Evolutionary conservation across 2,113 vertebrate genomes (phyloP).

Genomic region (Glaucomys volans): DNA sequence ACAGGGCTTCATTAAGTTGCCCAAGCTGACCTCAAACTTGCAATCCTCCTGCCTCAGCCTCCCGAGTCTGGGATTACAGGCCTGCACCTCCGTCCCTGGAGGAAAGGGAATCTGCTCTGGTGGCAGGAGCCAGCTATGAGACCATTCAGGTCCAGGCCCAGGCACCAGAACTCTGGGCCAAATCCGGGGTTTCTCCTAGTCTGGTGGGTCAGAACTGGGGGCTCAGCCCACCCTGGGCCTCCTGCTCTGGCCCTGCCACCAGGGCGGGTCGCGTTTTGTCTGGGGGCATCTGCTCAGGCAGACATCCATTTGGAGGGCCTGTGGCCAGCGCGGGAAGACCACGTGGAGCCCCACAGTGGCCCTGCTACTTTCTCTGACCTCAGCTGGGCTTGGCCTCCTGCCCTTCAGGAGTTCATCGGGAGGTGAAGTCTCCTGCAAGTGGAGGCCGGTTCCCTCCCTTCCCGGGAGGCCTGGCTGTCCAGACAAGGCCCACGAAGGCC

Average conservation of each 20-base stretch:
- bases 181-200: not conserved
- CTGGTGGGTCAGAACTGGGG: not conserved
- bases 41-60: no score
- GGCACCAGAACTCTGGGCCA: no score
- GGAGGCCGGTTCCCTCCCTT: not conserved
- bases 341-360: not conserved
- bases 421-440: constrained; percentile 57
- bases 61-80: not conserved
- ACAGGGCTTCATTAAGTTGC: not conserved
- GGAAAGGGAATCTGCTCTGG: not conserved
- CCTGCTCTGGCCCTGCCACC: not conserved
- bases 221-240: not conserved
- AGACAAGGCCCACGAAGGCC: not conserved
- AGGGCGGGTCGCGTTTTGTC: not conserved
- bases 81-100: not conserved
- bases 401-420: constrained; percentile 64
- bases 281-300: not conserved
- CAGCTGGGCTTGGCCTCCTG: not conserved
- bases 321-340: not conserved
- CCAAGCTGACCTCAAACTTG: not conserved
- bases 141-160: accelerated
- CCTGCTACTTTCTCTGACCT: constrained; percentile 68
- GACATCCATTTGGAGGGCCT: not conserved
- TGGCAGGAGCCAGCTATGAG: not conserved
- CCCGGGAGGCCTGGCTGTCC: constrained; percentile 5